phyloP scores from a whole-genome alignment of 2,113 vertebrate genomes.

The Platichthys flesus region DNA sequence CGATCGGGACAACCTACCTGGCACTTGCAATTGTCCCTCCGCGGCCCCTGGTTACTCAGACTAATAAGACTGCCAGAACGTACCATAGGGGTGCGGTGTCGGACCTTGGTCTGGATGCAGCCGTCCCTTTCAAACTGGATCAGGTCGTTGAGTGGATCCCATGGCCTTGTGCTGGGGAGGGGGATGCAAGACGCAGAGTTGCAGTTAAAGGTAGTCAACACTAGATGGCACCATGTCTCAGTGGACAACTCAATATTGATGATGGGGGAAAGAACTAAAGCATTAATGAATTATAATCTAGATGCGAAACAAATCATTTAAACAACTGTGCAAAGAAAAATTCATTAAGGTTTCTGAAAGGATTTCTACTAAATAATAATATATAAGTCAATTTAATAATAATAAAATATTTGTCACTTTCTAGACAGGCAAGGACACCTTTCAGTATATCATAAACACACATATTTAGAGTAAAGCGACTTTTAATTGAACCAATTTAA shows the following conservation, averaged over 20 bases:
- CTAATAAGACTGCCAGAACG: constrained; percentile 87
- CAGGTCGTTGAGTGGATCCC: constrained; percentile 98
- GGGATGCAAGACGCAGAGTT: background rate
- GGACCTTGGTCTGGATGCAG: constrained; percentile 96
- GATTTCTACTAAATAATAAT: background rate
- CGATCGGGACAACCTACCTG: constrained; percentile 73
- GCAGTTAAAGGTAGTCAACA: constrained; percentile 13
- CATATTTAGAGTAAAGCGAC: too few species aligned
- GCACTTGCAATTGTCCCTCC: constrained; percentile 83
- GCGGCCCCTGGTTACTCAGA: constrained; percentile 88
- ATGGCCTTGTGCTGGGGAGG: constrained; percentile 90
- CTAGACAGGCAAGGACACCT: too few species aligned
- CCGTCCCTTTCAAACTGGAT: constrained; percentile 98
- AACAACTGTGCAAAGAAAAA: too few species aligned
- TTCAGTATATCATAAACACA: too few species aligned
- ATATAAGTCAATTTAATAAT: too few species aligned
- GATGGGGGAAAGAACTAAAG: background rate
- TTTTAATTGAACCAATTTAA: too few species aligned
- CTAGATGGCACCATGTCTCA: constrained; percentile 36
- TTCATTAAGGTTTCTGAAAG: too few species aligned
- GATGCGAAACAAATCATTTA: too few species aligned
- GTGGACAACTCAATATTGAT: background rate
- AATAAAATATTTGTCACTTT: too few species aligned
- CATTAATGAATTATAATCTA: too few species aligned
- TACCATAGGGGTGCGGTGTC: constrained; percentile 98